phyloP scores from a whole-genome alignment of 2,113 vertebrate species.

The Calcarius ornatus region DNA sequence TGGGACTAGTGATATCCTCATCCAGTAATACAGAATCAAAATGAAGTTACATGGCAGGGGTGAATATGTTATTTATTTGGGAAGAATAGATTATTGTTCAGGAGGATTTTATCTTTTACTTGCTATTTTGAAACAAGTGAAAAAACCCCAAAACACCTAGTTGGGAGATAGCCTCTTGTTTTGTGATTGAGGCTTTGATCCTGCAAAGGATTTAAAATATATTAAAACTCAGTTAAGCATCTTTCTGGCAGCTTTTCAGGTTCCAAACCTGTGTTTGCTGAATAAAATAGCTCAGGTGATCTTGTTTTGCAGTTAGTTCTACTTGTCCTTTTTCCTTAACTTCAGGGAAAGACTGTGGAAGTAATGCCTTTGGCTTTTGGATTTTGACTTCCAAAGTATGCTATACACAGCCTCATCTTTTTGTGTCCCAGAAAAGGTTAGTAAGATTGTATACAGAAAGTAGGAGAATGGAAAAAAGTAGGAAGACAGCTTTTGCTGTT shows the following conservation, averaged over 20 bases:
- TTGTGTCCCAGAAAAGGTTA: background rate
- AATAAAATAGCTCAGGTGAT: background rate
- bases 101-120: constrained; percentile 35
- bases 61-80: constrained; percentile 34
- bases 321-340: background rate
- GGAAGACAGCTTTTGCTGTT: background rate
- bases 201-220: background rate
- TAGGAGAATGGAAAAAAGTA: background rate
- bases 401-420: background rate
- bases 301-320: background rate
- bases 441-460: background rate
- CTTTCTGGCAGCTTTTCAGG: background rate
- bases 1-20: background rate
- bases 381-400: background rate
- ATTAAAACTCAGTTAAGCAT: background rate
- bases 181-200: background rate
- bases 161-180: background rate
- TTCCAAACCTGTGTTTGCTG: background rate
- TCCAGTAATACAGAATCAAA: constrained; percentile 37
- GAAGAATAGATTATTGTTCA: constrained; percentile 33
- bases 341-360: background rate
- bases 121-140: background rate
- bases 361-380: background rate
- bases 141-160: background rate
- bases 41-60: constrained; percentile 6